Evolutionary conservation across 2,797 vertebrate genomes (phyloP).

Genomic region (Hippoglossus hippoglossus): DNA sequence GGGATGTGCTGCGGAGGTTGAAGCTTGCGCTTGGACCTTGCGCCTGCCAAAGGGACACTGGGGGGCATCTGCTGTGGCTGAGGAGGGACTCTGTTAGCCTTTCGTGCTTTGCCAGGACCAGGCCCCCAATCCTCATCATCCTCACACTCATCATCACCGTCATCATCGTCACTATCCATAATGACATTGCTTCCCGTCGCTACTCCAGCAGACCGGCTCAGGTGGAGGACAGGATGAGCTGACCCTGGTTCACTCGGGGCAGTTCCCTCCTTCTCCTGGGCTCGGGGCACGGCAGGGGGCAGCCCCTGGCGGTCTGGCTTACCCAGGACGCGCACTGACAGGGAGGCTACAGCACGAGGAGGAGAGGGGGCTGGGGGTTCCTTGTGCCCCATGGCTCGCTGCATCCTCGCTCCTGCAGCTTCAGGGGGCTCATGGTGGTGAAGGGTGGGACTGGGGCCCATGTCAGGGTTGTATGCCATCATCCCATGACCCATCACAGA

Average conservation of each 20-base stretch:
- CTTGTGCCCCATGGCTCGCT: conserved; percentile 70
- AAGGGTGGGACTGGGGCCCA: conserved; percentile 46
- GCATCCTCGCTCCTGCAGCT: conserved; percentile 53
- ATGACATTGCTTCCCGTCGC: conserved; percentile 51
- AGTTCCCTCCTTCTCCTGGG: conserved; percentile 81
- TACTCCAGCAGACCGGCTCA: conserved; percentile 76
- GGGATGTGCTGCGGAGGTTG: conserved; percentile 87
- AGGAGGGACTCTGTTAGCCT: conserved; percentile 57
- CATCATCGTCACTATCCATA: conserved; percentile 80
- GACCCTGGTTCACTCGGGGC: conserved; percentile 75
- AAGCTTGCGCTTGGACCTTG: conserved; percentile 83
- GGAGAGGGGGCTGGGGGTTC: conserved; percentile 80
- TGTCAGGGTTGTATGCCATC: conserved; percentile 48
- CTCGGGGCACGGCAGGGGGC: conserved; percentile 68
- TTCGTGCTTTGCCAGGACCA: conserved; percentile 59
- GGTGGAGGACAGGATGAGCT: conserved; percentile 76
- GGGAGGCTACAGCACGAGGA: conserved; percentile 83
- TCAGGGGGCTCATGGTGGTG: conserved; percentile 56
- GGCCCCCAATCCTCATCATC: conserved; percentile 79
- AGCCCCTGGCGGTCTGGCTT: conserved; percentile 80
- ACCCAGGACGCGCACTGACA: conserved; percentile 84
- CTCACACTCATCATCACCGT: conserved; percentile 73
- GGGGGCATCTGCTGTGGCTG: conserved; percentile 62
- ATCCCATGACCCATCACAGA: conserved; percentile 53
- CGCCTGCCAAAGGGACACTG: conserved; percentile 50